These are phyloP conservation scores for Trachelus troglodyta DNA, from an alignment of 2,888 invertebrate species.

Conservation along the genomic window DNA sequence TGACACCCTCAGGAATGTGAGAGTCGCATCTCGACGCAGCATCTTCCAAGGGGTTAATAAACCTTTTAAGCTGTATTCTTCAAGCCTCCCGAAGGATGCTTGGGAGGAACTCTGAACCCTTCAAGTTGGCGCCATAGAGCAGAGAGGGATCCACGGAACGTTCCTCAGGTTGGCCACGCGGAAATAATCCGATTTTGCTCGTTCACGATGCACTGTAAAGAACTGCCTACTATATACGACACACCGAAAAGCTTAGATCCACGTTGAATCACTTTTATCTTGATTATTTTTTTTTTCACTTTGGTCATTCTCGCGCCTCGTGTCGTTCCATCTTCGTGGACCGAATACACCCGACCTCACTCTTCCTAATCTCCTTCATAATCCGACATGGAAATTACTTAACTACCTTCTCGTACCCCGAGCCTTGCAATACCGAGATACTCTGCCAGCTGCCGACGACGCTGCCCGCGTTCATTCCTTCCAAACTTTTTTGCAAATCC, in stretches of 20 bases:
- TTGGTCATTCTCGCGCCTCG: conserved; percentile 18
- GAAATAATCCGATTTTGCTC: conserved; percentile 34
- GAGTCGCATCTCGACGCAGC: conserved; percentile 14
- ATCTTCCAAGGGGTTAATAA: conserved; percentile 21
- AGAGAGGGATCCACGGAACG: background rate
- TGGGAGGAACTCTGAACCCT: conserved; percentile 15
- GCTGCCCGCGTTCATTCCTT: background rate
- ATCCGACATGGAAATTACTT: conserved; percentile 39
- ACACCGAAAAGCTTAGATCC: background rate
- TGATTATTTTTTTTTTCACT: background rate
- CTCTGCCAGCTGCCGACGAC: background rate
- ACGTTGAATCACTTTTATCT: background rate
- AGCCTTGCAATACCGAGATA: background rate
- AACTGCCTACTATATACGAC: background rate
- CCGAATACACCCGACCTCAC: background rate
- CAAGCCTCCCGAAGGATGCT: background rate
- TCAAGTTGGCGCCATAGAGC: conserved; percentile 4
- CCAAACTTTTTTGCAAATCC: background rate
- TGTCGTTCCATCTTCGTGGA: conserved; percentile 7
- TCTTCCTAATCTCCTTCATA: conserved; percentile 19
- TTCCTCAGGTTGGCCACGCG: background rate
- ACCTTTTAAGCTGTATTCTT: conserved; percentile 12
- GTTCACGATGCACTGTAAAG: conserved; percentile 11
- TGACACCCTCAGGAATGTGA: conserved; percentile 22
- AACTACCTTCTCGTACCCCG: conserved; percentile 23